phyloP scores from a whole-genome alignment of 2,888 invertebrate species.

The Mamestra brassicae region DNA sequence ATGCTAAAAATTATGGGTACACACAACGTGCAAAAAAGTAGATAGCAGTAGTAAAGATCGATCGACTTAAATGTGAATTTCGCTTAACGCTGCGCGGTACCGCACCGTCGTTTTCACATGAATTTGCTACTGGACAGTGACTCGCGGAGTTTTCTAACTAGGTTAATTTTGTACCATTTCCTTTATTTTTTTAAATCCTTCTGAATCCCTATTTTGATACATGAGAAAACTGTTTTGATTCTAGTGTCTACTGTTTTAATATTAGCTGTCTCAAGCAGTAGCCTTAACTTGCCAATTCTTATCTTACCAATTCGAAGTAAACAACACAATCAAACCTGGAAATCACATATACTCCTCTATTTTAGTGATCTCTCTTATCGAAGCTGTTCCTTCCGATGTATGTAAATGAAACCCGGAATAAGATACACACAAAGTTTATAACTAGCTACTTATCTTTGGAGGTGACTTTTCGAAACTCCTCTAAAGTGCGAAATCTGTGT shows the following conservation, averaged over 20 bases:
- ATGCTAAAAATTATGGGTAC: neutral
- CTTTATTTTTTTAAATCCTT: too few relatives aligned
- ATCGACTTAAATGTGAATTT: too few relatives aligned
- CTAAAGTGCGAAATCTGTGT: constrained; percentile 36
- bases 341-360: constrained; percentile 37
- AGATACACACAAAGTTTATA: constrained; percentile 36
- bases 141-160: too few relatives aligned
- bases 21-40: too few relatives aligned
- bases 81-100: too few relatives aligned
- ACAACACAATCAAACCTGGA: constrained; percentile 35
- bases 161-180: too few relatives aligned
- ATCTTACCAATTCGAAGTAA: constrained; percentile 14
- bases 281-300: neutral
- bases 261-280: neutral
- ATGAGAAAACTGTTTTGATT: neutral
- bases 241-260: neutral
- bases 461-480: constrained; percentile 37
- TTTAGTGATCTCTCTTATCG: constrained; percentile 39
- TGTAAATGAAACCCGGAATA: constrained; percentile 38
- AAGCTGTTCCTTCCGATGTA: constrained; percentile 45
- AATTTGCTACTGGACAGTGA: too few relatives aligned
- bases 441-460: constrained; percentile 13
- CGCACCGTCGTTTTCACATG: too few relatives aligned
- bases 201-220: neutral
- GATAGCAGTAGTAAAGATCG: too few relatives aligned